Base-by-base conservation (phyloP, 2,113 vertebrate species). In the Climacteris rufus region DNA sequence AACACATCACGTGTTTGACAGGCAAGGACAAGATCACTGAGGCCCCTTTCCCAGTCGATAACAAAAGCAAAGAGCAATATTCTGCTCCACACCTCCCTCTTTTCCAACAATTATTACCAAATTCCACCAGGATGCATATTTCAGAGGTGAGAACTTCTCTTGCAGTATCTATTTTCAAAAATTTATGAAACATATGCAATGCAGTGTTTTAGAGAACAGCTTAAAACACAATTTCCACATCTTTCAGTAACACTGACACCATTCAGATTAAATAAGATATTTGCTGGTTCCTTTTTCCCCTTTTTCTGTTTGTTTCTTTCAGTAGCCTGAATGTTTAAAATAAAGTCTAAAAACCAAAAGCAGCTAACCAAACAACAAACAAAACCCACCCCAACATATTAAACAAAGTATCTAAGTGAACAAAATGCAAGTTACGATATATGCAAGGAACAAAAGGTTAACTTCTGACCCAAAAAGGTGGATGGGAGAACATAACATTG, bases 301-400 rank as follows among this genome's bases (percentile, higher is more conserved):
- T 40, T 74, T 28, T 65, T 47, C 45, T 24, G 14, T 37, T 47
- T 54, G 14, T 40, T 95, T 68, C 53, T 90, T 74, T 77, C 27
- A 66, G 21, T 30, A 90, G 37, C 12, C 33, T 50, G 20, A 49
- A 61, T n/a, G 27, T 18, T 65, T 74, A 45, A 90, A 94, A 60
- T 52, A 50, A 78, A 71, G 27, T 63, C 40, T 37, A 63, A 50
- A 77, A 69, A 63, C 10, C 8, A 61, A 76, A 69, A 49, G 7
- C 21, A 76, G 68, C 11, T 25, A 65, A 54, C 0, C 13, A 37
- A 74, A 1, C 31, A 21, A 77, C 6, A 49, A 49, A 39, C 39
- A 45, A 33, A 35, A 5, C 2, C 0, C 13, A 42, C 0, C 4
- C 22, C 13, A 80, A 86, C 6, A 60, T 10, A 76, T 14, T 52